Percentiles rank a stretch among this genome's conserved stretches.
Evolutionary conservation across 2,888 invertebrate species (phyloP).

Genomic region (Hydropsyche betteni): DNA sequence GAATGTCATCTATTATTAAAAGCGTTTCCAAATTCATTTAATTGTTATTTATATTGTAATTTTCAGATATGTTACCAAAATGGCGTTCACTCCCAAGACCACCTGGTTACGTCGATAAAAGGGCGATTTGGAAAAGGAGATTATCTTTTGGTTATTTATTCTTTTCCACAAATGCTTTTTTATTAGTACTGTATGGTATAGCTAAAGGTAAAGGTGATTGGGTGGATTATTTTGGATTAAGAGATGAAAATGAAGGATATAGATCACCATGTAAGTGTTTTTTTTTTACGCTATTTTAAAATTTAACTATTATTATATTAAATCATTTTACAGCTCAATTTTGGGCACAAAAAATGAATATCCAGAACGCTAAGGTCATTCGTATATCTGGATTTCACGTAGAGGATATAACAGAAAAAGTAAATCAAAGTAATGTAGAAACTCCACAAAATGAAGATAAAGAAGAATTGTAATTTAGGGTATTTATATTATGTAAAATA

Average conservation of each 20-base stretch:
- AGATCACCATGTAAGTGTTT: constrained; percentile 65
- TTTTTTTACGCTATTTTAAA: neutral
- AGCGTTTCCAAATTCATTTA: too few species aligned
- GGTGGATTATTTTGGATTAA: constrained; percentile 73
- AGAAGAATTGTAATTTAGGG: too few species aligned
- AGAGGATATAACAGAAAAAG: neutral
- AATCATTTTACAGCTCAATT: constrained; percentile 62
- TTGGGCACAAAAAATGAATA: constrained; percentile 67
- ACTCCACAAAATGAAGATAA: too few species aligned
- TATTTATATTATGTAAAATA: too few species aligned
- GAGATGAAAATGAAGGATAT: constrained; percentile 66
- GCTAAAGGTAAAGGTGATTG: constrained; percentile 70
- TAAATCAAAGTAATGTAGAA: neutral
- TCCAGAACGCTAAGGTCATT: constrained; percentile 67
- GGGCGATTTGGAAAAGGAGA: constrained; percentile 69
- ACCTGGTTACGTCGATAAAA: constrained; percentile 57
- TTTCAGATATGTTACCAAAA: neutral
- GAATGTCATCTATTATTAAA: too few species aligned
- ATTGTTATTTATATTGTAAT: too few species aligned
- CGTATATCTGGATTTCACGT: constrained; percentile 63
- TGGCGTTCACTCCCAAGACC: neutral
- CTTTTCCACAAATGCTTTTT: constrained; percentile 78
- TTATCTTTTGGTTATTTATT: constrained; percentile 72
- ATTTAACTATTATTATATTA: too few species aligned
- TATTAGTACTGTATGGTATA: constrained; percentile 60